A percentile compares a stretch with the other conserved stretches of the same genome.
phyloP scores from a whole-genome alignment of 2,797 vertebrate genomes.

The Hyperoplus immaculatus region DNA sequence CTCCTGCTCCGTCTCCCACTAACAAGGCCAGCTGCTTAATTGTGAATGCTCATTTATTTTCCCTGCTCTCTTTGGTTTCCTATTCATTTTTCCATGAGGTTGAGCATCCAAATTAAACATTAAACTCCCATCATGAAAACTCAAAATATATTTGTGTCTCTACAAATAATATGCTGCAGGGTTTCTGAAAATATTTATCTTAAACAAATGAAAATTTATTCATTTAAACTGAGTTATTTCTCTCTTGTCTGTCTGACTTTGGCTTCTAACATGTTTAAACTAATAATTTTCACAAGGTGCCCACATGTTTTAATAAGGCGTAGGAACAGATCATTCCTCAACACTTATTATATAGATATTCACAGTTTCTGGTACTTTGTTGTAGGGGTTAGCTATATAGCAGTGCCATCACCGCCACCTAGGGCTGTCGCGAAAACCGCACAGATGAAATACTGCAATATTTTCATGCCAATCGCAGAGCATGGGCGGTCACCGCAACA shows the following conservation, averaged over 20 bases:
- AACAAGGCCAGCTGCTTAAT: constrained; percentile 30
- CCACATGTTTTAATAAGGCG: not conserved
- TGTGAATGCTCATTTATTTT: constrained; percentile 14
- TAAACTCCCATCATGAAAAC: not conserved
- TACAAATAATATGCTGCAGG: not conserved
- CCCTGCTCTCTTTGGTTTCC: not conserved
- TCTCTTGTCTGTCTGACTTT: too few relatives aligned
- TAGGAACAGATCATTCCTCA: not conserved
- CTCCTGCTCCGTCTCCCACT: constrained; percentile 8
- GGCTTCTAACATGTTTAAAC: not conserved
- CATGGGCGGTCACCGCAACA: too few relatives aligned
- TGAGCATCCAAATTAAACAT: constrained; percentile 1
- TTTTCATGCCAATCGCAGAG: too few relatives aligned
- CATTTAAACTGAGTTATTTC: not conserved
- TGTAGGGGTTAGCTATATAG: not conserved
- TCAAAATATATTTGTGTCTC: not conserved
- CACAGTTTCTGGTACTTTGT: not conserved
- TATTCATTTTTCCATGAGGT: not conserved
- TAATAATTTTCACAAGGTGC: not conserved
- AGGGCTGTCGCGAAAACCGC: too few relatives aligned
- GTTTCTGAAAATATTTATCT: not conserved
- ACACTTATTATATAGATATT: not conserved
- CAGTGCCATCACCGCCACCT: not conserved
- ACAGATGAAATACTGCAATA: too few relatives aligned
- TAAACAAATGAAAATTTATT: constrained; percentile 6